Evolutionary conservation across 2,888 invertebrate genomes (phyloP), one percentile per base, ranked within the genome.

Genomic region (Erebia ligea): DNA sequence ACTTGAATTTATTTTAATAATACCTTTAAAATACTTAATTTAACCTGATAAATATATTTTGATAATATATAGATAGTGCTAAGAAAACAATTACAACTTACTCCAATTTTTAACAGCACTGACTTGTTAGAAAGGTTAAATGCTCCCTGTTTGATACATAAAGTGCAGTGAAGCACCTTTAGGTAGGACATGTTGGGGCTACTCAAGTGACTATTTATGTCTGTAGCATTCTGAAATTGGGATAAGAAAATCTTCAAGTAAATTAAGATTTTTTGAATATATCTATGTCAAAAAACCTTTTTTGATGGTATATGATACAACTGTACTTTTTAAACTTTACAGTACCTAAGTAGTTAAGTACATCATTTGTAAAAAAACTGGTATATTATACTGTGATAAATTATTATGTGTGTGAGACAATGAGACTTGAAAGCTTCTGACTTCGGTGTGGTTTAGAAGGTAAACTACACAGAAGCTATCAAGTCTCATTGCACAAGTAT

Each of bases 171-270:
- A 70, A 91, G 80, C 70, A 90, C 87, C 80, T 88, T 91, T 76
- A 86, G 79, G 79, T 89, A 91, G 71, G 92, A 91, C 93, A 93
- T 93, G 64, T 71, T 84, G 75, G 54, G 58, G 25, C 40, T 63
- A 40, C 40, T 72, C 72, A 57, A 73, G 45, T 62, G 72, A 58
- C 42, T 68, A 64, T 69, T 81, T 84, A 87, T 57, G 82, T 84
- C 80, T 84, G 84, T 90, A 91, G 84, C 91, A 91, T 92, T 77
- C 92, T 92, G 85, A 79, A 89, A 88, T 73, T 70, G 69, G 68
- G 71, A 67, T 63, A 8, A 21, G 2, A 15, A 19, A 25, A 40
- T 25, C 17, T 40, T n/a, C 17, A 21, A 25, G 19, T 5, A 57
- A 5, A 11, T 1, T 21, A 57, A 3, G 11, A 0, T 21, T 11